Evolutionary conservation across 1,140 invertebrate genomes (phyloP), one percentile per base, ranked within the genome.

Genomic region (Branchinecta lindahli): DNA sequence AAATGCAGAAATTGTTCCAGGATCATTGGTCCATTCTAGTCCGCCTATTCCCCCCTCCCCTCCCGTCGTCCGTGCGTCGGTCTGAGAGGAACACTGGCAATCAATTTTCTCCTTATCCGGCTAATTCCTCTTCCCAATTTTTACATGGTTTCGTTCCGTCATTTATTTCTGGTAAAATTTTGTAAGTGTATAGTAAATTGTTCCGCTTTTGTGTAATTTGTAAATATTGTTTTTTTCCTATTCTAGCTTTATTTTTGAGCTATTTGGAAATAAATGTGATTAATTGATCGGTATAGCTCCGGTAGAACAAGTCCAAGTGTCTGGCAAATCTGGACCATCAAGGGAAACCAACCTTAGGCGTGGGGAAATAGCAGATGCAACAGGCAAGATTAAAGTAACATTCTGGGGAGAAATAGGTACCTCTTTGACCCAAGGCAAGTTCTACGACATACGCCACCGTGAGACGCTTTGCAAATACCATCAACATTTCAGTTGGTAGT

Each of bases 241-340:
- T n/a, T n/a, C n/a, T n/a, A n/a, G n/a, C n/a, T n/a, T n/a, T n/a
- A n/a, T n/a, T n/a, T n/a, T n/a, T n/a, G n/a, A n/a, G n/a, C n/a
- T n/a, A n/a, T n/a, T n/a, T n/a, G n/a, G n/a, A n/a, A n/a, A n/a
- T n/a, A n/a, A n/a, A n/a, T n/a, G n/a, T n/a, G n/a, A n/a, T n/a
- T n/a, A 6, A 61, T 61, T 61, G 52, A 12, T 61, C 12, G 18
- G 52, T 6, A 61, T 61, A 15, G 2, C 52, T 61, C 12, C 52
- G 12, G 52, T 6, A 61, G 52, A 61, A 61, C 52, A 61, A 61
- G 52, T 61, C 18, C 52, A 61, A 61, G 52, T 61, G 47, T n/a
- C 47, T 61, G 52, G 52, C 2, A 61, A 61, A n/a, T 52, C 47
- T n/a, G 47, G 47, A n/a, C 47, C 47, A 52, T 52, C 47, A 52